A percentile compares a stretch with the other conserved stretches of the same genome.
Conservation (phyloP, 2,888 invertebrate species). For the Antheraea yamamai region DNA sequence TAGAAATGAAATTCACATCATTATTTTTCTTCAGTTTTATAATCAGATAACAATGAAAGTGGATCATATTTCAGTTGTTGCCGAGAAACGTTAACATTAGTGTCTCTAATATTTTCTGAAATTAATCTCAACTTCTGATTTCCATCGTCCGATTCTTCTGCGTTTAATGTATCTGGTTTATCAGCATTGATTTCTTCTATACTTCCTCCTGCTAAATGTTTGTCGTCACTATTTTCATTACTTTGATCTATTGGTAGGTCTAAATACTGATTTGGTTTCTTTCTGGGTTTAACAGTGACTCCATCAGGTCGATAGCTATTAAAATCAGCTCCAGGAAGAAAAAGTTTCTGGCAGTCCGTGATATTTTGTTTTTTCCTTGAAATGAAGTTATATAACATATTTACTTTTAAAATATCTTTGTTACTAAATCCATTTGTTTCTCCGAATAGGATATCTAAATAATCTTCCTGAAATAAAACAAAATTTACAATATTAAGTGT, state of each 20-base stretch:
- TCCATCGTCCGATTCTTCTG: background rate
- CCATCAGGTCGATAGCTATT: constrained; percentile 23
- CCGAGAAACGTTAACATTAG: background rate
- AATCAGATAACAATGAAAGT: constrained; percentile 26
- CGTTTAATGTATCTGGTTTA: background rate
- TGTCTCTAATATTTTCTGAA: background rate
- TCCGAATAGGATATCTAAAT: constrained; percentile 10
- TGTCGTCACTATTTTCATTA: constrained; percentile 20
- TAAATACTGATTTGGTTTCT: constrained; percentile 48
- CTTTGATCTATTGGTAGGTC: constrained; percentile 28
- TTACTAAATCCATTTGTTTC: constrained; percentile 34
- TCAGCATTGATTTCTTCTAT: background rate
- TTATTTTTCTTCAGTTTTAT: constrained; percentile 24
- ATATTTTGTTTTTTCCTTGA: constrained; percentile 38
- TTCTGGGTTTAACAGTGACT: constrained; percentile 31
- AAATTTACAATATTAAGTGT: background rate
- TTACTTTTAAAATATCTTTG: constrained; percentile 55
- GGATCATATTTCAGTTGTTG: constrained; percentile 17
- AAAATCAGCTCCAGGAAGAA: constrained; percentile 43
- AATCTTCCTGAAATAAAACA: constrained; percentile 13
- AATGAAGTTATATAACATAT: constrained; percentile 58
- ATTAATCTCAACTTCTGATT: background rate
- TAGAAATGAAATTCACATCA: constrained; percentile 7
- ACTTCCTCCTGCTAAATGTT: constrained; percentile 13
- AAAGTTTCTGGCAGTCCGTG: constrained; percentile 53